Evolutionary conservation across 1,140 invertebrate genomes (phyloP).

Genomic region (Trinorchestia longiramus): DNA sequence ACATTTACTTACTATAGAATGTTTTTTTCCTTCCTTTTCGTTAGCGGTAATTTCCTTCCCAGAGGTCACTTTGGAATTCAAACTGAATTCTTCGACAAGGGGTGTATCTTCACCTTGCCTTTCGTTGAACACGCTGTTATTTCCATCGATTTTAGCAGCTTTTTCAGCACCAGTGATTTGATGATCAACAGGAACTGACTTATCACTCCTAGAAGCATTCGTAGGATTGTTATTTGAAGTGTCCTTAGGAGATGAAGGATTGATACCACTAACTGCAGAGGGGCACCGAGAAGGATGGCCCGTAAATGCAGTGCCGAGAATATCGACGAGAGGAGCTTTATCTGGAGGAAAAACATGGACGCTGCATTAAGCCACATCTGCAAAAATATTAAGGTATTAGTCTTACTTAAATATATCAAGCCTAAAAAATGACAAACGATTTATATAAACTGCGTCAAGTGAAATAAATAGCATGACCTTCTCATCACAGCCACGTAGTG

Average conservation of each 20-base stretch:
- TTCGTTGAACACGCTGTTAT: background rate
- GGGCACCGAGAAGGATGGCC: background rate
- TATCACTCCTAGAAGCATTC: background rate
- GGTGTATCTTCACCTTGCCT: background rate
- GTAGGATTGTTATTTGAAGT: too few relatives aligned
- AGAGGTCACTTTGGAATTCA: too few relatives aligned
- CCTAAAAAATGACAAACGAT: background rate
- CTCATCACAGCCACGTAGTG: background rate
- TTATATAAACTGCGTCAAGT: background rate
- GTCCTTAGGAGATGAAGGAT: background rate
- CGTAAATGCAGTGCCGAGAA: conserved; percentile 3
- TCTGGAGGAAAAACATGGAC: background rate
- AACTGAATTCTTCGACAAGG: too few relatives aligned
- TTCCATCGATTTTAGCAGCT: background rate
- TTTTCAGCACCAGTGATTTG: background rate
- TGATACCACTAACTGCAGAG: background rate
- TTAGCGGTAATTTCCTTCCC: background rate
- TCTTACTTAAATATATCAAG: background rate
- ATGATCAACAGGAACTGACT: background rate
- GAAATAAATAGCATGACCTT: background rate
- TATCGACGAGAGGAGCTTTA: conserved; percentile 16
- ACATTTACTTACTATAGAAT: background rate
- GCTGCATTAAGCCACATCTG: background rate
- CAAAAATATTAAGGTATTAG: background rate
- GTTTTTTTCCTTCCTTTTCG: background rate